Percentiles rank a stretch among this genome's conserved stretches.
Evolutionary conservation across 2,888 invertebrate genomes (phyloP).

Genomic region (Masnerella sp.): DNA sequence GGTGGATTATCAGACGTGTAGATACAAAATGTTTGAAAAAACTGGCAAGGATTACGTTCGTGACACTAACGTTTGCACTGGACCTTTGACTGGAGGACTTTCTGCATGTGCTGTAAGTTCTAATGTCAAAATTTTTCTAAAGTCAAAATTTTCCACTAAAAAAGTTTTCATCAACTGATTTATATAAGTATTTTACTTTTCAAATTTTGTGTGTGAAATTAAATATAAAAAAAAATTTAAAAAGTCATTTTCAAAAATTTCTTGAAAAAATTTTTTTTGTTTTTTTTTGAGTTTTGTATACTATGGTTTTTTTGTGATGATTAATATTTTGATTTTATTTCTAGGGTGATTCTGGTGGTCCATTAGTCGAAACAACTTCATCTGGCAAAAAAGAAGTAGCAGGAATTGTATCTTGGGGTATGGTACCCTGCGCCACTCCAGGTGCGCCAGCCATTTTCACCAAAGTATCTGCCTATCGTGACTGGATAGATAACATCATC

Average conservation of each 20-base stretch:
- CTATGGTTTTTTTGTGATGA: no score
- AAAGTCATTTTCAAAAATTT: no score
- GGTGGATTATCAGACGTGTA: conserved; percentile 63
- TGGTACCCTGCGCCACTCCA: conserved; percentile 74
- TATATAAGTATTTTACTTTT: no score
- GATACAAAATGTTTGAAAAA: conserved; percentile 32
- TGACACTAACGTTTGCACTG: conserved; percentile 67
- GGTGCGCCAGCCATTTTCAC: conserved; percentile 76
- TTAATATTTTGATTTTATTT: conserved; percentile 50
- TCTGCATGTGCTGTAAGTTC: conserved; percentile 52
- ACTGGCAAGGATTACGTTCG: conserved; percentile 44
- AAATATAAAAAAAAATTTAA: no score
- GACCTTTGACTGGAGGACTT: conserved; percentile 60
- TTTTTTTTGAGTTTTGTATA: no score
- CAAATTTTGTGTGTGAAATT: no score
- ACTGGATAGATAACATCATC: conserved; percentile 69
- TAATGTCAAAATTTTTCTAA: no score
- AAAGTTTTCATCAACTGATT: no score
- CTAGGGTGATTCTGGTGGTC: conserved; percentile 81
- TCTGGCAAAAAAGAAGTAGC: conserved; percentile 83
- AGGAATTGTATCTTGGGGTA: conserved; percentile 79
- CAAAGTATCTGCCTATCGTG: conserved; percentile 73
- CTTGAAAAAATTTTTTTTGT: no score
- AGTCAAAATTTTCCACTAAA: no score
- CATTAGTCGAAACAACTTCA: conserved; percentile 73